Base-by-base conservation (phyloP, 1,140 invertebrate genomes). In the Lordiphosa stackelbergi region DNA sequence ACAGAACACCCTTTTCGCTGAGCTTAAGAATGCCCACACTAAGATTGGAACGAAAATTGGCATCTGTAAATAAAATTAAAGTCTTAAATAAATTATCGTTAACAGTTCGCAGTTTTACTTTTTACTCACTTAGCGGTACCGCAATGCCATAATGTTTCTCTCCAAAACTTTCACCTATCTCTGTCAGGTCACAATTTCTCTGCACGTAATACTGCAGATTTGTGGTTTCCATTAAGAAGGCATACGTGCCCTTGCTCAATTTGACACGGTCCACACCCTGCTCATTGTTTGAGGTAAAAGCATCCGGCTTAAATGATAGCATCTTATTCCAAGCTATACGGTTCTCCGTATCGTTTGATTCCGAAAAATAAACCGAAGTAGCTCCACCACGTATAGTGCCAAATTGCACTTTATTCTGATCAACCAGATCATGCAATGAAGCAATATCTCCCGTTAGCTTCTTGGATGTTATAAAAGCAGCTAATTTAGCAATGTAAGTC, bases 401-500 rank as follows among this genome's bases (percentile, higher is more conserved):
- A 74, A 98, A 98, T 73, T 95, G 92, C 43, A 98, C 94, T 85
- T 95, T 95, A 2, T 91, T 94, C 85, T 98, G 96, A 55, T 93
- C 93, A 0, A 95, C 93, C 2, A 99, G 89, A 87, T 98, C 96
- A 69, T 98, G 95, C 0, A 95, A 93, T 52, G 91, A 92, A 64
- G 93, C 91, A 12, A 99, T 97, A 0, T 94, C 92, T n/a, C 92
- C 91, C 4, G 94, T 92, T 89, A 96, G 93, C 57, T 94, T 90
- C 3, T 94, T 93, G 3, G 94, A 92, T 0, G 97, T 98, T 28
- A 99, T 90, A 69, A 97, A 99, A 2, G 97, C 96, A 4, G 97
- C 96, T 63, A 98, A 89, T 88, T 98, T 97, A 9, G 97, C 97
- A 0, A 97, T 98, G 87, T 99, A 99, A 0, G 96, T 97, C 0